Evolutionary conservation across 2,888 invertebrate species (phyloP), one percentile per base, ranked within the genome.

Genomic region (Limenitis camilla): DNA sequence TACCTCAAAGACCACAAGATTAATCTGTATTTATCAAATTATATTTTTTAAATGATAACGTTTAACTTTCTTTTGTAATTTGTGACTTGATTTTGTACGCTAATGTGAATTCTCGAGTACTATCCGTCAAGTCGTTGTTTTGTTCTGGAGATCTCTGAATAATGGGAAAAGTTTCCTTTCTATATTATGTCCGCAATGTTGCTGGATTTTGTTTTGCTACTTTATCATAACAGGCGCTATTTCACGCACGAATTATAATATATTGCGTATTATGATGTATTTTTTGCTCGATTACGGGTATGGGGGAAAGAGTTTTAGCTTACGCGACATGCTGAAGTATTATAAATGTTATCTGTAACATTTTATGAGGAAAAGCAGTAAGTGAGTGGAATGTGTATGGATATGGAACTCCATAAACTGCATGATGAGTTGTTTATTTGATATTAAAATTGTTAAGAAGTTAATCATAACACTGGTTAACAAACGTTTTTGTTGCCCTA

Each of bases 71-170:
- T 40, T 42, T 1, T 6, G 32, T 33, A 46, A 60, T 52, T 54
- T 51, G 48, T 49, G 52, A 58, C 52, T 58, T 53, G 48, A 59
- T 60, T 56, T 57, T 45, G 53, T 55, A 47, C 42, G 55, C 55
- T 59, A 59, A 59, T 55, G 54, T 51, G 53, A 51, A 53, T 55
- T 51, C 50, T 46, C 56, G 49, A 48, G 40, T 47, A 43, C 49
- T 59, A 57, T 57, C 53, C 48, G 57, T 57, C 62, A 59, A 49
- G 43, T 47, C 49, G 53, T 57, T 58, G 59, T 62, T 62, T 63
- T 63, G 61, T 61, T 59, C 46, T n/a, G n/a, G 41, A 58, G 58
- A 61, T 59, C 53, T 58, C 50, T 63, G 62, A 63, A 59, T 61
- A 61, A 63, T 61, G 59, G 49, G 60, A 54, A 60, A 63, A 63